Evolutionary conservation across 2,113 vertebrate species (phyloP).

Genomic region (Cacatua alba): DNA sequence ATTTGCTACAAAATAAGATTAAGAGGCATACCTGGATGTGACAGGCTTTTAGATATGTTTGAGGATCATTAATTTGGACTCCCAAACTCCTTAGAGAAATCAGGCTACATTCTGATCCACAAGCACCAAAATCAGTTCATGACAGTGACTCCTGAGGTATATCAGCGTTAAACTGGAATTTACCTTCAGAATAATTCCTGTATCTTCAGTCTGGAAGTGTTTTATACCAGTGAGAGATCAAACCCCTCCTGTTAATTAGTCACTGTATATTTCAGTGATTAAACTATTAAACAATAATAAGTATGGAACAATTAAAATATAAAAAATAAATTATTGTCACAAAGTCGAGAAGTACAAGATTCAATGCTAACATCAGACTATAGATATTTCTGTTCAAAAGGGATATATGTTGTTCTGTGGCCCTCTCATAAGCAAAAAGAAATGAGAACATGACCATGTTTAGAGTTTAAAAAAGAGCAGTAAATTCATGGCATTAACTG

Average conservation of each 20-base stretch:
- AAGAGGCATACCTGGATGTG: neutral
- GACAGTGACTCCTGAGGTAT: neutral
- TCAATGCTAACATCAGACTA: neutral
- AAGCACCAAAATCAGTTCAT: neutral
- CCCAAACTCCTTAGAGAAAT: neutral
- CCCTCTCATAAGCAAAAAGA: neutral
- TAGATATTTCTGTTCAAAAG: neutral
- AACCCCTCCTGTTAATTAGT: neutral
- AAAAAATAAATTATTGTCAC: neutral
- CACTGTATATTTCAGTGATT: neutral
- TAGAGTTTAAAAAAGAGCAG: no score
- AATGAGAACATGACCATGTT: no score
- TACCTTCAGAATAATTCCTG: neutral
- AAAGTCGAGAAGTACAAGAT: neutral
- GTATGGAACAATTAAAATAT: neutral
- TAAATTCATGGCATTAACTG: no score
- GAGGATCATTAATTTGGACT: neutral
- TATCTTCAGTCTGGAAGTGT: neutral
- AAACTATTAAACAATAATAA: neutral
- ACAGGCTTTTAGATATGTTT: neutral
- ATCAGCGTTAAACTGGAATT: neutral
- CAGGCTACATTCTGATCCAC: neutral
- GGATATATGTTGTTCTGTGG: neutral
- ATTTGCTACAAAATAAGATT: neutral
- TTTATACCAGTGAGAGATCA: neutral